Evolutionary conservation across 1,140 invertebrate genomes (phyloP).

Genomic region (Drosophila littoralis): DNA sequence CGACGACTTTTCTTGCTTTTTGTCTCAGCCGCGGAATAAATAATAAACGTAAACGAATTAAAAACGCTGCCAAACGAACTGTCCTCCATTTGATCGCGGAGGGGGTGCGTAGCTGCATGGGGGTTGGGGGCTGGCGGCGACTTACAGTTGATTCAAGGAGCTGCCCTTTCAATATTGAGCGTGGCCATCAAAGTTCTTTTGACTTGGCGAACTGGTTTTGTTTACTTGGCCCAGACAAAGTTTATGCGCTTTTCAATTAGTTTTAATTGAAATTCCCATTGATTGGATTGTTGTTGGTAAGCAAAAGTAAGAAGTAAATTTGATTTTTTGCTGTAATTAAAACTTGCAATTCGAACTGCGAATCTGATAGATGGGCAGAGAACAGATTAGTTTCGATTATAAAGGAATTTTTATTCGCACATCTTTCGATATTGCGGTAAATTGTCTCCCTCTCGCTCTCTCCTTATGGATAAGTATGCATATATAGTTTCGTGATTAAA

Average conservation of each 20-base stretch:
- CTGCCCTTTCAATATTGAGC: constrained; percentile 48
- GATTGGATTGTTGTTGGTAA: constrained; percentile 20
- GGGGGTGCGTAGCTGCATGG: background rate
- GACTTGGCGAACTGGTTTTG: constrained; percentile 44
- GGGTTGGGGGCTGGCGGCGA: constrained; percentile 1
- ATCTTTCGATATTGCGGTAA: too few species aligned
- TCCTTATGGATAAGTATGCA: too few species aligned
- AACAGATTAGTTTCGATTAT: background rate
- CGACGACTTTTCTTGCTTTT: constrained; percentile 38
- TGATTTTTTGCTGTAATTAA: constrained; percentile 66
- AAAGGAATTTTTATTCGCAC: too few species aligned
- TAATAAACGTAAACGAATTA: constrained; percentile 83
- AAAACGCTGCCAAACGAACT: constrained; percentile 67
- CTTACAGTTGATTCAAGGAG: too few species aligned
- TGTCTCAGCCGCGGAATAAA: constrained; percentile 65
- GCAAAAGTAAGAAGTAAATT: constrained; percentile 37
- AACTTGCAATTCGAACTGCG: constrained; percentile 30
- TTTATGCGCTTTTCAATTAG: constrained; percentile 79
- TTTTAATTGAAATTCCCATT: constrained; percentile 76
- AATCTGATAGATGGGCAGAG: background rate
- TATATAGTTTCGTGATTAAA: too few species aligned
- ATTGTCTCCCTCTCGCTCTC: too few species aligned
- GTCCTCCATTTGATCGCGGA: constrained; percentile 9
- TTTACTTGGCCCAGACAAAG: constrained; percentile 63
- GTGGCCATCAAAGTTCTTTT: constrained; percentile 50